Percentiles rank a stretch among this genome's conserved stretches.
phyloP scores from a whole-genome alignment of 2,888 invertebrate genomes.

The Crematogaster levior region DNA sequence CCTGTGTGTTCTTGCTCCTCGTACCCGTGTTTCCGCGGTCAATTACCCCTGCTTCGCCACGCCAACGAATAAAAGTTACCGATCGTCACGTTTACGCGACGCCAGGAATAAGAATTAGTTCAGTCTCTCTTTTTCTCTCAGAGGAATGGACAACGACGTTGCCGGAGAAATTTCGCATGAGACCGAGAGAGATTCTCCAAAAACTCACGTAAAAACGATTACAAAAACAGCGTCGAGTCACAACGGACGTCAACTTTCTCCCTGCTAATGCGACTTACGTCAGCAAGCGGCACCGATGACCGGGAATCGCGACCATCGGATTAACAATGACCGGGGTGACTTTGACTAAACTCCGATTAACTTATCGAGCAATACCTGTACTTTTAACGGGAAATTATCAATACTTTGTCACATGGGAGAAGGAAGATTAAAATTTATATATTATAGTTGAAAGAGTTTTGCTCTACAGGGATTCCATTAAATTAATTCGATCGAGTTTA shows the following conservation, averaged over 20 bases:
- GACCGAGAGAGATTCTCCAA: constrained; percentile 32
- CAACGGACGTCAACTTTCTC: constrained; percentile 66
- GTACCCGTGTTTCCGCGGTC: constrained; percentile 30
- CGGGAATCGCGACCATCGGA: constrained; percentile 28
- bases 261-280: constrained; percentile 64
- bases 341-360: neutral
- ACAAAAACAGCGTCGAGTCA: constrained; percentile 36
- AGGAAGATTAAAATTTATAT: too few species aligned
- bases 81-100: constrained; percentile 48
- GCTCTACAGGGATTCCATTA: neutral
- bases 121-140: neutral
- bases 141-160: too few species aligned
- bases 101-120: constrained; percentile 48
- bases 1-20: neutral
- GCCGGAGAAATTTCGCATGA: neutral
- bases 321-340: constrained; percentile 4
- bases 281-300: constrained; percentile 50
- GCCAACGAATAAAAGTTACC: constrained; percentile 6
- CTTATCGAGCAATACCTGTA: neutral
- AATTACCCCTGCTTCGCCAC: constrained; percentile 23
- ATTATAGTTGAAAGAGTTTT: neutral
- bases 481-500: neutral
- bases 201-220: constrained; percentile 48
- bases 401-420: too few species aligned
- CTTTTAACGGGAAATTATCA: neutral